Evolutionary conservation across 2,113 vertebrate species (phyloP).

Genomic region (Crotalus helleri): DNA sequence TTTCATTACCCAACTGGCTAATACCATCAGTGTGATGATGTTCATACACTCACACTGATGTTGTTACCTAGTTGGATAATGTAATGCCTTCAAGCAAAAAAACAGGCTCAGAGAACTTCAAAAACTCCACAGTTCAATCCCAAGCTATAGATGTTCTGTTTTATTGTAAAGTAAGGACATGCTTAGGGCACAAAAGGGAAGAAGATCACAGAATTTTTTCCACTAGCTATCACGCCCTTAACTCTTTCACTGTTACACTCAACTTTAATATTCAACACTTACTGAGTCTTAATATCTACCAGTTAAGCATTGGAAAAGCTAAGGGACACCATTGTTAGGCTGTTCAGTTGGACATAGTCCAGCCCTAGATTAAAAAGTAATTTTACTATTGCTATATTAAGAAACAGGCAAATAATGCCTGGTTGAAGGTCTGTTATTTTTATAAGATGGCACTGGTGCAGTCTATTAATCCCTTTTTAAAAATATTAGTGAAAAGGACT

Average conservation of each 20-base stretch:
- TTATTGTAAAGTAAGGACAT: not conserved
- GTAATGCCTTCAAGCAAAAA: not conserved
- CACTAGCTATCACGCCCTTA: not conserved
- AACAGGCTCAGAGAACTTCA: not conserved
- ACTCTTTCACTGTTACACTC: not conserved
- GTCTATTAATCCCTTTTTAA: not conserved
- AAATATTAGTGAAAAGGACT: not conserved
- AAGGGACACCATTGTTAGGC: not conserved
- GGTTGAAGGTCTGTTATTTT: not conserved
- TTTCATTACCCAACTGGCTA: not conserved
- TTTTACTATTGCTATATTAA: not conserved
- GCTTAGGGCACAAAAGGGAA: not conserved
- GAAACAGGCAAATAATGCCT: not conserved
- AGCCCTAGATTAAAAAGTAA: not conserved
- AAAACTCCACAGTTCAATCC: not conserved
- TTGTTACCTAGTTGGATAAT: not conserved
- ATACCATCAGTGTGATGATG: not conserved
- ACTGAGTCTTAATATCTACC: not conserved
- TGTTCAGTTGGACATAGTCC: not conserved
- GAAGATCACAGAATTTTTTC: not conserved
- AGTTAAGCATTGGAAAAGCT: not conserved
- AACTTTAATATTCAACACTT: not conserved
- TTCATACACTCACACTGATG: not conserved
- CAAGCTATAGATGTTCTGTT: not conserved
- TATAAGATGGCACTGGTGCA: not conserved